A percentile compares a stretch with the other conserved stretches of the same genome.
Conservation (phyloP, 1,140 invertebrate species). For the Macrobrachium rosenbergii region DNA sequence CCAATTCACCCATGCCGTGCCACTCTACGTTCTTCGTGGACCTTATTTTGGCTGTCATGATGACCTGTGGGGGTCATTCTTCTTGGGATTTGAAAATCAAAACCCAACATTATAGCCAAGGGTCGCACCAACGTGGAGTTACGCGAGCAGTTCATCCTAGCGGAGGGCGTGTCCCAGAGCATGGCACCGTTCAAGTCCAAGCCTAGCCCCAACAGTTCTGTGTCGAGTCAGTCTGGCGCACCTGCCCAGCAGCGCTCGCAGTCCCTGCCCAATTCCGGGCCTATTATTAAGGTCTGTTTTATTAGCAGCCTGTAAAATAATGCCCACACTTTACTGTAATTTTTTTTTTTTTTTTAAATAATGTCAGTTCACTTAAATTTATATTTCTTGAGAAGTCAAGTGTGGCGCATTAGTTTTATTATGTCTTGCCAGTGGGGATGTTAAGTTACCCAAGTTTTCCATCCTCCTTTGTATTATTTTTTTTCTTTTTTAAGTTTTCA, state of each 20-base stretch:
- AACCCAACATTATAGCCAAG: constrained; percentile 81
- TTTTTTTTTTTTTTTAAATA: constrained; percentile 28
- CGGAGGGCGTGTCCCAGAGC: constrained; percentile 96
- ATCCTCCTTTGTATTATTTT: neutral
- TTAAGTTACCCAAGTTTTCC: neutral
- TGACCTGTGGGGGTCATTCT: constrained; percentile 26
- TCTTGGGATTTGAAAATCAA: constrained; percentile 29
- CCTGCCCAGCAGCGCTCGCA: constrained; percentile 70
- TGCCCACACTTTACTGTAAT: constrained; percentile 24
- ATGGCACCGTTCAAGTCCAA: constrained; percentile 94
- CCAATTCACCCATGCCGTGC: constrained; percentile 33
- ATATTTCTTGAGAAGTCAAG: constrained; percentile 16
- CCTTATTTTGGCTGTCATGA: constrained; percentile 27
- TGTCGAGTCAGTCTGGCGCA: constrained; percentile 76
- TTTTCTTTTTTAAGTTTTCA: neutral
- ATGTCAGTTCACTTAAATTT: neutral
- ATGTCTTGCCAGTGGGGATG: neutral
- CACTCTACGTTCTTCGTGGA: constrained; percentile 34
- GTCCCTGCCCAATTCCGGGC: constrained; percentile 80
- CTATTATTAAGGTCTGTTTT: constrained; percentile 90
- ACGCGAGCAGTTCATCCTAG: constrained; percentile 97
- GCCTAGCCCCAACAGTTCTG: constrained; percentile 78
- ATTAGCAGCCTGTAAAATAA: constrained; percentile 35
- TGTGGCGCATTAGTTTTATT: constrained; percentile 29
- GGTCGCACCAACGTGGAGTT: constrained; percentile 99